These are phyloP conservation scores for Lepus oiostolus DNA, from an alignment of 2,797 vertebrate genomes.

Conservation along the genomic window DNA sequence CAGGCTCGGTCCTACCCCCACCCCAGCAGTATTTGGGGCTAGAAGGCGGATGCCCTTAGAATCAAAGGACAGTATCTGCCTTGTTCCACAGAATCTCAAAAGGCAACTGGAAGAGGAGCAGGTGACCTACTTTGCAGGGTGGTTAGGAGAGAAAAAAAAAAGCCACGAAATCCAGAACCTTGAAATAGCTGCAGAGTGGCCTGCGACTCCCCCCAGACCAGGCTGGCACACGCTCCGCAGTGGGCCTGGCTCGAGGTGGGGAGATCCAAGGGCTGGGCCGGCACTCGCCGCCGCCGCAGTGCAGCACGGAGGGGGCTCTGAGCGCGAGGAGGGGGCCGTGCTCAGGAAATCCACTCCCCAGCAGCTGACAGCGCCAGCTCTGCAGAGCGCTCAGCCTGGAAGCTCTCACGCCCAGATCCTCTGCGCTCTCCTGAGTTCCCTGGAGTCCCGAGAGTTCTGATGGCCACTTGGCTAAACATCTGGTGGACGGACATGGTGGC, in stretches of 20 bases:
- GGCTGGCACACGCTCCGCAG: background rate
- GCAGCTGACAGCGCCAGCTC: background rate
- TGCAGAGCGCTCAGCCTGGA: background rate
- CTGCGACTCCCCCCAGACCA: conserved; percentile 47
- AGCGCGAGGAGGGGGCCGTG: background rate
- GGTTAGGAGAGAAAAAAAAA: conserved; percentile 60
- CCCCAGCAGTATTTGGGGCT: background rate
- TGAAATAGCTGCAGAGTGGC: conserved; percentile 76
- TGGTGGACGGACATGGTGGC: background rate
- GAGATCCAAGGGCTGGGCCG: background rate
- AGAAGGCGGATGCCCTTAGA: conserved; percentile 40
- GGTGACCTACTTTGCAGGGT: conserved; percentile 83
- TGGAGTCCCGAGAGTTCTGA: background rate
- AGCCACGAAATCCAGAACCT: conserved; percentile 64
- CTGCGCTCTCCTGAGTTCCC: background rate
- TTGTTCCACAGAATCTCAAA: conserved; percentile 77
- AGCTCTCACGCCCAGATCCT: background rate
- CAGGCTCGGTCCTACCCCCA: background rate
- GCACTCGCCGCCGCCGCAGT: background rate
- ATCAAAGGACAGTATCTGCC: conserved; percentile 76
- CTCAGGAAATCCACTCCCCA: background rate
- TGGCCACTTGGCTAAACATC: background rate
- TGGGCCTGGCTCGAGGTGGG: background rate
- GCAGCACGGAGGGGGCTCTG: background rate
- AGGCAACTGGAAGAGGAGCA: conserved; percentile 74